Conservation (phyloP, 2,888 invertebrate species). For the Scotopteryx bipunctaria region DNA sequence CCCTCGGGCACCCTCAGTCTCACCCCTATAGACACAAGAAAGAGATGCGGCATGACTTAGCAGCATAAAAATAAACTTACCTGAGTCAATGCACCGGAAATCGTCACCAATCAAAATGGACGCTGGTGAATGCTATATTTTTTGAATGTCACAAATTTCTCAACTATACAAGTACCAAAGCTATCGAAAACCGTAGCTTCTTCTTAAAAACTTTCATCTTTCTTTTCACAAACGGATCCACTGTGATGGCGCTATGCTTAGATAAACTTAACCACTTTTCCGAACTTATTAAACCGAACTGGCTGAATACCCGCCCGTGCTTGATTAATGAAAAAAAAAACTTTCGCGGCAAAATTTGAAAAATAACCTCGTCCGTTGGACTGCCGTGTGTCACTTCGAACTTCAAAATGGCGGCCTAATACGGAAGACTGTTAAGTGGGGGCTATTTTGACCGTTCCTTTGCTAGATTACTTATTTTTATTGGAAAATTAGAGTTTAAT, state of each 20-base stretch:
- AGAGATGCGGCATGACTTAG: not conserved
- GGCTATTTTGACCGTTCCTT: constrained; percentile 71
- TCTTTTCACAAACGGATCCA: constrained; percentile 75
- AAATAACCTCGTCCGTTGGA: constrained; percentile 41
- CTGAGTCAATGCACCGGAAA: constrained; percentile 19
- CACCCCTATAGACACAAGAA: too few species aligned
- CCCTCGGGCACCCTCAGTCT: too few species aligned
- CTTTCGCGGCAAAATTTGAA: constrained; percentile 66
- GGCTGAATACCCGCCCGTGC: constrained; percentile 54
- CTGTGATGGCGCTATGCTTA: constrained; percentile 45
- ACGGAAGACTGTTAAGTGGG: constrained; percentile 62
- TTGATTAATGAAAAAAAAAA: constrained; percentile 53
- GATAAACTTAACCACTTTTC: constrained; percentile 31
- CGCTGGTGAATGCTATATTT: constrained; percentile 1
- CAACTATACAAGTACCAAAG: constrained; percentile 34
- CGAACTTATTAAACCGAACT: constrained; percentile 39
- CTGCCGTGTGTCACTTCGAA: constrained; percentile 49
- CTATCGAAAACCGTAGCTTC: constrained; percentile 77
- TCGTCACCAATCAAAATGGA: constrained; percentile 15
- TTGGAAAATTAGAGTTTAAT: constrained; percentile 78
- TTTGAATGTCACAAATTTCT: constrained; percentile 16
- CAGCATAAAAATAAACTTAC: constrained; percentile 12
- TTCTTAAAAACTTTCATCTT: constrained; percentile 81
- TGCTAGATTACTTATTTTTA: constrained; percentile 74
- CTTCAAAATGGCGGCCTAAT: constrained; percentile 63